Conservation (phyloP, 2,113 vertebrate genomes). For the Donacobius atricapilla region DNA sequence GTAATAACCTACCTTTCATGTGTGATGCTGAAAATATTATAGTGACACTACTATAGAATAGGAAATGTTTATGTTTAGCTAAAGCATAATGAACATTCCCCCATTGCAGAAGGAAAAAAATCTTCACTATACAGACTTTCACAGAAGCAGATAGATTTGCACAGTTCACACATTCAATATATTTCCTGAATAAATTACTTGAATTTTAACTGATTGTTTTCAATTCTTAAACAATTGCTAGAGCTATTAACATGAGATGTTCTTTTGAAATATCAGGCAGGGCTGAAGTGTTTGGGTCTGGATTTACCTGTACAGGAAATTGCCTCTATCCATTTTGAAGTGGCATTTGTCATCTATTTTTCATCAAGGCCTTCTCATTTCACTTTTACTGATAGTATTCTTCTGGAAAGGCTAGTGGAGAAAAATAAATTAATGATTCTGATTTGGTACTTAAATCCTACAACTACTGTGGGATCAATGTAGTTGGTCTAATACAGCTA, state of each 20-base stretch:
- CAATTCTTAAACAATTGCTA: neutral
- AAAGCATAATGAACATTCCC: neutral
- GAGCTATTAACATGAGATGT: neutral
- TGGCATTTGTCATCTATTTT: conserved; percentile 21
- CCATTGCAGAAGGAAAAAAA: neutral
- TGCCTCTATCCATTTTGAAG: conserved; percentile 19
- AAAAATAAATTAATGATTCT: neutral
- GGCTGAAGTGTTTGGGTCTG: conserved; percentile 13
- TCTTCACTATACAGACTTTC: neutral
- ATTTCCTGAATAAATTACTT: neutral
- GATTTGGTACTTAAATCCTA: neutral
- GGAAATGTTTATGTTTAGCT: neutral
- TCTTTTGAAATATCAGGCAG: neutral
- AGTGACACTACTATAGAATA: neutral
- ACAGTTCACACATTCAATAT: neutral
- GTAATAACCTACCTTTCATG: neutral
- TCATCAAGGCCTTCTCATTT: conserved; percentile 12
- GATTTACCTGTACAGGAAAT: neutral
- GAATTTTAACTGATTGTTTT: neutral
- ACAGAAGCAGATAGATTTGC: neutral
- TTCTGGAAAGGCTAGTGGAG: neutral
- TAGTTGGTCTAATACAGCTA: neutral
- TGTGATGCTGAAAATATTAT: neutral
- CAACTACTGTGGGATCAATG: neutral
- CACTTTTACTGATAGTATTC: neutral